Evolutionary conservation across 1,140 invertebrate species (phyloP).

Genomic region (Drosophila willistoni): DNA sequence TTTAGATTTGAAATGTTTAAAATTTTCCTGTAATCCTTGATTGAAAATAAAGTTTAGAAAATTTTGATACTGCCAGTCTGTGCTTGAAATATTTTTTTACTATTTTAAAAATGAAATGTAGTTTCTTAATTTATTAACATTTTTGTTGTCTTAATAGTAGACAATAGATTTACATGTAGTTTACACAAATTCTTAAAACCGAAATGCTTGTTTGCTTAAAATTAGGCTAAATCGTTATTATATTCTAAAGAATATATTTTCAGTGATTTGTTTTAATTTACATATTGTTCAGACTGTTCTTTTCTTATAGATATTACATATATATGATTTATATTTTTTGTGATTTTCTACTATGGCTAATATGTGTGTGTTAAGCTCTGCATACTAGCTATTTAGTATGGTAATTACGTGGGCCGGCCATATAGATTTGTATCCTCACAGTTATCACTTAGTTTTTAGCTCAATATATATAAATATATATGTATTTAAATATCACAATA

Average conservation of each 20-base stretch:
- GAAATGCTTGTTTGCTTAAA: conserved; percentile 51
- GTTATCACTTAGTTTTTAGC: conserved; percentile 60
- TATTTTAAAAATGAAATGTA: neutral
- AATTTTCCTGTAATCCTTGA: too few species aligned
- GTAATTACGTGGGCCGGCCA: conserved; percentile 35
- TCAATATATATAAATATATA: conserved; percentile 22
- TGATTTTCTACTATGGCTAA: conserved; percentile 31
- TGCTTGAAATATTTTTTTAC: neutral
- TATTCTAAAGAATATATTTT: conserved; percentile 38
- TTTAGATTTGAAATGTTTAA: too few species aligned
- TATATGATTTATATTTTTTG: conserved; percentile 30
- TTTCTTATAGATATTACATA: conserved; percentile 45
- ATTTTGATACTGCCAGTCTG: neutral
- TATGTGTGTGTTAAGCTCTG: conserved; percentile 41
- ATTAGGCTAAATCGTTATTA: conserved; percentile 36
- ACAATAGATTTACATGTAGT: conserved; percentile 19
- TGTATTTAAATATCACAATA: conserved; percentile 61
- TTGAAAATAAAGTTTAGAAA: too few species aligned
- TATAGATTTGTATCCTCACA: conserved; percentile 31
- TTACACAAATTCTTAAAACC: conserved; percentile 4
- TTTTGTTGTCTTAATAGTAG: conserved; percentile 2
- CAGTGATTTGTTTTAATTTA: conserved; percentile 48
- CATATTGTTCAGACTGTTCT: conserved; percentile 65
- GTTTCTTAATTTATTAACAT: neutral
- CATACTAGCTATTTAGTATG: conserved; percentile 1